A percentile compares a stretch with the other conserved stretches of the same genome.
Conservation (phyloP, 2,113 vertebrate genomes). For the Erythrocercus mccallii region DNA sequence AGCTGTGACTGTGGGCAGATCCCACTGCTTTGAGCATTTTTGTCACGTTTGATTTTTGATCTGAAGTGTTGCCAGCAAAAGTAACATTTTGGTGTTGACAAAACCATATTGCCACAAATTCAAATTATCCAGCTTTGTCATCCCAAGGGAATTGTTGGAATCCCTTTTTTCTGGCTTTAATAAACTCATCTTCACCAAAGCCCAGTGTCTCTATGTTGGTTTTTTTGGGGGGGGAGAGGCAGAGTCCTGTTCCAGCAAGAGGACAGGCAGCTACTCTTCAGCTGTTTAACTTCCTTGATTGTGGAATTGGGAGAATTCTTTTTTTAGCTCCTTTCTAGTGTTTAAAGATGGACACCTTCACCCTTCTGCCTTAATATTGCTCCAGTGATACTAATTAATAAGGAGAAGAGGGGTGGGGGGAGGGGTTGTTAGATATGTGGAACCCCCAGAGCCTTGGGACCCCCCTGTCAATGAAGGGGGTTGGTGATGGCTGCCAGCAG, state of each 20-base stretch:
- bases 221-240: neutral
- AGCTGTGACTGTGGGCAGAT: neutral
- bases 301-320: neutral
- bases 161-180: neutral
- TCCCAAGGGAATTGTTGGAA: neutral
- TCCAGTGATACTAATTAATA: neutral
- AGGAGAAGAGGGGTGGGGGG: neutral
- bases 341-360: neutral
- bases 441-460: neutral
- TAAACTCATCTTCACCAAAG: neutral
- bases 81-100: neutral
- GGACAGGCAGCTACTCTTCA: neutral
- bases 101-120: neutral
- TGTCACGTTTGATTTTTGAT: neutral
- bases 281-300: neutral
- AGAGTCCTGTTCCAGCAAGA: neutral
- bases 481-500: neutral
- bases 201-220: neutral
- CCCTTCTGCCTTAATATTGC: neutral
- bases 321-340: neutral
- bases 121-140: neutral
- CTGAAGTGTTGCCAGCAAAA: neutral
- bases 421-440: neutral
- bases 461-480: rapidly evolving
- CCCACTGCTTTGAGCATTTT: neutral